Evolutionary conservation across 2,113 vertebrate species (phyloP), one percentile per base, ranked within the genome.

Genomic region (Gnathonemus echidnorhynchus): DNA sequence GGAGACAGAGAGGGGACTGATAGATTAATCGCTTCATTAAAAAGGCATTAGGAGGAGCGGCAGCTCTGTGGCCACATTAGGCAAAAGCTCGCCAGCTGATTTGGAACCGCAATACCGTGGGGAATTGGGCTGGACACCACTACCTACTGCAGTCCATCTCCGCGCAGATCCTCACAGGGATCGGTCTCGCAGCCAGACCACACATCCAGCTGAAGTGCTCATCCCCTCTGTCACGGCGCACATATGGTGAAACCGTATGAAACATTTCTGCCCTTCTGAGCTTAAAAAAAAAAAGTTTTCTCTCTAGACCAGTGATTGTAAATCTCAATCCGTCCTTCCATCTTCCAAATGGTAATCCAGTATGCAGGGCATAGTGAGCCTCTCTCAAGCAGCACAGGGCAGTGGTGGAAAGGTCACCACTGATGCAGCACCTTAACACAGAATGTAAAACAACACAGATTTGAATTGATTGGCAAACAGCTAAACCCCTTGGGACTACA

Each of bases 21-120:
- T 91, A 95, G 95, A 96, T 96, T 94, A 95, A 96, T 95, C 92
- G 91, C 95, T 95, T 96, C 95, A 96, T 96, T 96, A 96, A 96
- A 96, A 95, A 93, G 87, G 94, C 94, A 96, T 96, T 96, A 96
- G 92, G 91, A 92, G 92, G 94, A 91, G 94, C 92, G 92, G 92
- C 93, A 95, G 94, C 92, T 70, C 62, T 91, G 89, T 31, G 21
- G 93, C 89, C 90, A 91, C 88, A 90, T 80, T 42, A 89, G 88
- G 88, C 86, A 88, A 87, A 39, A 86, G 89, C 66, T 56, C 49
- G 88, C 48, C 35, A 45, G 56, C 42, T 3, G 46, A 86, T 42
- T 42, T 46, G 66, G 89, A 39, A 90, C 90, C 90, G 89, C 91
- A 89, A 86, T 84, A 92, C 91, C 70, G 89, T 88, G 90, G 70